These are phyloP conservation scores for Microtus oregoni DNA, from an alignment of 2,113 vertebrate species.

Conservation along the genomic window DNA sequence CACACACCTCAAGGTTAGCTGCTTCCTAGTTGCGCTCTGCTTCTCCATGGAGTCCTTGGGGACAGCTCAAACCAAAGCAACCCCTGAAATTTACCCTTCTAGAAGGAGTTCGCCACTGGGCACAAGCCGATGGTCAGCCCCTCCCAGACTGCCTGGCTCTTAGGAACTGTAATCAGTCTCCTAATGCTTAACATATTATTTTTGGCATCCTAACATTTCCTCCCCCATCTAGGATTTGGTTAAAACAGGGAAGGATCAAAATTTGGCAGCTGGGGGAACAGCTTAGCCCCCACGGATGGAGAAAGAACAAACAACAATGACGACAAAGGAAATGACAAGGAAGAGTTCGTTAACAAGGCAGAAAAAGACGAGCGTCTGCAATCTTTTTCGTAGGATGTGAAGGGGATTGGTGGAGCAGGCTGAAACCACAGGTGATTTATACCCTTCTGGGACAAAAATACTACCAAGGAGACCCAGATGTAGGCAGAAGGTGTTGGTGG, in stretches of 20 bases:
- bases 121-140: neutral
- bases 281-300: slow-evolving; percentile 41
- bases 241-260: slow-evolving; percentile 67
- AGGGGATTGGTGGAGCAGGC: neutral
- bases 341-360: neutral
- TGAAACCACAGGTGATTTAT: neutral
- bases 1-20: no score
- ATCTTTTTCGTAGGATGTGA: neutral
- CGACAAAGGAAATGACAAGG: neutral
- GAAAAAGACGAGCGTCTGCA: slow-evolving; percentile 29
- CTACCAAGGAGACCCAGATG: slow-evolving; percentile 14
- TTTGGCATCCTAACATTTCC: slow-evolving; percentile 72
- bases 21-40: neutral
- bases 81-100: neutral
- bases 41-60: neutral
- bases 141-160: slow-evolving; percentile 32
- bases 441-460: neutral
- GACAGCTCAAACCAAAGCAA: neutral
- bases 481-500: neutral
- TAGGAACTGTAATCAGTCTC: slow-evolving; percentile 2
- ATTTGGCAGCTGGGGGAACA: slow-evolving; percentile 69
- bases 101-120: neutral
- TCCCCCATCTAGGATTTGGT: slow-evolving; percentile 49
- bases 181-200: slow-evolving; percentile 57
- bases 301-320: neutral